phyloP scores from a whole-genome alignment of 2,797 vertebrate species.

The Chiloscyllium punctatum region DNA sequence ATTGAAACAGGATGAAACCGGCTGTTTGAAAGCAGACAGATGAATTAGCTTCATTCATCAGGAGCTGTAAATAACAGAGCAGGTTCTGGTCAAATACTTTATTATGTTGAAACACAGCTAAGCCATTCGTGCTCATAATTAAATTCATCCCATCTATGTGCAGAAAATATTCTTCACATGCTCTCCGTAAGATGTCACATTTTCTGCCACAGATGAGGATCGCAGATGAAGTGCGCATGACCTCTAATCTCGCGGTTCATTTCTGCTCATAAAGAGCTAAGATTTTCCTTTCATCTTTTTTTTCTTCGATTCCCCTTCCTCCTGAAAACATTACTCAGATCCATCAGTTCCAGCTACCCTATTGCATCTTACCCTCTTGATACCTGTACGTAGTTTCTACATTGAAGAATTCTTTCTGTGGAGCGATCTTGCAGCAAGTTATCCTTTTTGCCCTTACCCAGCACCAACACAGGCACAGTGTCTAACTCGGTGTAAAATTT shows the following conservation, averaged over 20 bases:
- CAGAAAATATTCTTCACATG: not conserved
- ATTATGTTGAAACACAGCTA: not conserved
- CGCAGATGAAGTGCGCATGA: not conserved
- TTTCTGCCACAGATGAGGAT: not conserved
- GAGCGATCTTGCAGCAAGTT: not conserved
- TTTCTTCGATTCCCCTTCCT: not conserved
- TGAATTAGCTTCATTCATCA: constrained; percentile 1
- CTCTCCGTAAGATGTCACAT: not conserved
- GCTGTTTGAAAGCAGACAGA: not conserved
- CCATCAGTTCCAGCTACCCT: too few relatives aligned
- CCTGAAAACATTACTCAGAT: not conserved
- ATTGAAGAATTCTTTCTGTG: not conserved
- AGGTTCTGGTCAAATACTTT: not conserved
- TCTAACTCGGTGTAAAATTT: not conserved
- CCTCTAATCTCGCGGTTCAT: not conserved
- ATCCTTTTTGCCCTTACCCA: not conserved
- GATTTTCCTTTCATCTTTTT: not conserved
- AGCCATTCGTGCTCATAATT: not conserved
- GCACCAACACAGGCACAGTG: too few relatives aligned
- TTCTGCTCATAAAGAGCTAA: not conserved
- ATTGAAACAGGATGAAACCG: constrained; percentile 22
- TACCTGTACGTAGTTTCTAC: not conserved
- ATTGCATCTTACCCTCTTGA: not conserved
- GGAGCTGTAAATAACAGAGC: not conserved
- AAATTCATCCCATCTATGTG: not conserved